Evolutionary conservation across 2,888 invertebrate genomes (phyloP), one percentile per base, ranked within the genome.

Genomic region (Acleris emargana): DNA sequence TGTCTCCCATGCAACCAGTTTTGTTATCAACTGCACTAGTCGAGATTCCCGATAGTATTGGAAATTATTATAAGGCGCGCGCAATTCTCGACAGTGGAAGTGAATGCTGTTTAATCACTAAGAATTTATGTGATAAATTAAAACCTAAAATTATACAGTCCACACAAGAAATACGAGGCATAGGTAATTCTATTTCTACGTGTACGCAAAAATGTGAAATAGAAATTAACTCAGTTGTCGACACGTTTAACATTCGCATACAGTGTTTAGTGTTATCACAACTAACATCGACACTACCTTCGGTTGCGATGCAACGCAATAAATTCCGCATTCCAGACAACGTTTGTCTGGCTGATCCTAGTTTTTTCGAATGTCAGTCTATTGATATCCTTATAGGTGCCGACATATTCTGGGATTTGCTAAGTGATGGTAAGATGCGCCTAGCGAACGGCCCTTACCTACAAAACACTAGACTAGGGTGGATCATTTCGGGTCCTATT

Each of bases 361-460:
- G 6, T 18, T 55, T 55, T 43, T 43, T 55, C 1, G 42, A 55
- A 20, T 18, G 25, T 43, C 43, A 55, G 20, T 13, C 42, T 9
- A 43, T 55, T 13, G 55, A 55, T 43, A 7, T 55, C 17, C 32
- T 55, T 32, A 55, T 55, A 55, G 55, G 55, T 3, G 55, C 43
- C 17, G 43, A 43, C 18, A 11, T 32, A 42, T 55, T 55, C 22
- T 55, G 55, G 43, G 43, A 55, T 20, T 20, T 43, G 20, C 55
- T 57, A 16, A 16, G 1, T 3, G 17, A 45, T 13, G 57, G 57
- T 20, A 45, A 45, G 16, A 43, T 45, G n/a, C 20, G 57, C 16
- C 18, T 57, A 16, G 4, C 20, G 1, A 42, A 57, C 13, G 57
- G 57, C 13, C 57, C 43, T 18, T 45, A 45, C 57, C 16, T 57